Conservation (phyloP, 1,140 invertebrate species). For the Drosophila nebulosa region DNA sequence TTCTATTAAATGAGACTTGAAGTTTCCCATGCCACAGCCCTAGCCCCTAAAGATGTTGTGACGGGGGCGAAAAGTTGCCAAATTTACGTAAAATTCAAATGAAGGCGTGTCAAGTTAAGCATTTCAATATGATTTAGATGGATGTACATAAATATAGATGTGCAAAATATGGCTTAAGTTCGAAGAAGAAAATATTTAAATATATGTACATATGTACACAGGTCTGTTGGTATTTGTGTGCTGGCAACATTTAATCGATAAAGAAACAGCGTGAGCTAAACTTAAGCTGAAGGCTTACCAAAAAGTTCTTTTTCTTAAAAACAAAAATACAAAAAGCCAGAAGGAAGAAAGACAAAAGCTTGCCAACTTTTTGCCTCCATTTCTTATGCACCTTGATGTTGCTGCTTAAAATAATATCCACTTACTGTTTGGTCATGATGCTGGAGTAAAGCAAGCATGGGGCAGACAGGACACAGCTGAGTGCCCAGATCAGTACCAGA, state of each 20-base stretch:
- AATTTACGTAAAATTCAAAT: slow-evolving; percentile 70
- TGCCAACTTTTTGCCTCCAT: background rate
- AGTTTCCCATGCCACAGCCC: too few relatives aligned
- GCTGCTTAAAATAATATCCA: slow-evolving; percentile 41
- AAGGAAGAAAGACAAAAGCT: background rate
- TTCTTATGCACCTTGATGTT: background rate
- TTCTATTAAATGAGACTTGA: slow-evolving; percentile 49
- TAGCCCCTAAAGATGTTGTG: slow-evolving; percentile 1
- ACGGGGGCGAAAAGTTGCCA: slow-evolving; percentile 21
- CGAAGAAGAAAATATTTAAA: slow-evolving; percentile 14
- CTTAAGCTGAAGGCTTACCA: slow-evolving; percentile 35
- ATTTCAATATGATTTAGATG: slow-evolving; percentile 42
- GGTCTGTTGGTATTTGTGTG: background rate
- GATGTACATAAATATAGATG: slow-evolving; percentile 43
- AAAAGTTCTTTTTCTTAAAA: slow-evolving; percentile 63
- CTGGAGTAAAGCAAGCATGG: slow-evolving; percentile 92
- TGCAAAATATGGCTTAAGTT: slow-evolving; percentile 22
- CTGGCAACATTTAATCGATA: slow-evolving; percentile 42
- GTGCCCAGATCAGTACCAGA: slow-evolving; percentile 90
- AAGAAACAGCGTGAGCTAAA: slow-evolving; percentile 10
- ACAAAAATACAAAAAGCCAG: slow-evolving; percentile 17
- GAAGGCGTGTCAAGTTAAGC: slow-evolving; percentile 21
- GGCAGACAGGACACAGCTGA: slow-evolving; percentile 88
- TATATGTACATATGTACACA: slow-evolving; percentile 14
- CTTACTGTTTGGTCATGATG: slow-evolving; percentile 87